Evolutionary conservation across 2,888 invertebrate genomes (phyloP), one percentile per base, ranked within the genome.

Genomic region (Chaetogeoica ovagalla): DNA sequence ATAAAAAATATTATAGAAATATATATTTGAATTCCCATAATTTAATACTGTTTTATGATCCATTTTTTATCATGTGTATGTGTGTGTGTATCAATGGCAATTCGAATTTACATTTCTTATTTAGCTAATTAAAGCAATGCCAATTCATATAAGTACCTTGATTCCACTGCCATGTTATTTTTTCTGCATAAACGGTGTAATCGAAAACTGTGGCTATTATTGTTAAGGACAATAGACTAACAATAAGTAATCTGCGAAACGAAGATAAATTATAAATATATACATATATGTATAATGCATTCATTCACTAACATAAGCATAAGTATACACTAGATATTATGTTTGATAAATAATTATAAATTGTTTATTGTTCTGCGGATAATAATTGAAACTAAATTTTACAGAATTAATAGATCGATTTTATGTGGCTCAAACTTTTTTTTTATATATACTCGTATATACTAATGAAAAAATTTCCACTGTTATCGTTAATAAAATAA

Each of bases 121-220:
- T 57, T 7, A 19, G 30, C 30, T n/a, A 57, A 57, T n/a, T 57
- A 57, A n/a, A 1, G n/a, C 57, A n/a, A n/a, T 1, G 4, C 30
- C 4, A 57, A 59, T 59, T 21, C 6, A 21, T 21, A 21, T 21
- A 59, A 9, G 11, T 81, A 84, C 85, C 85, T 83, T 85, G 85
- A 84, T 85, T 82, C 79, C 76, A 82, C 75, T 82, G 72, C 82
- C 83, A 83, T 21, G 62, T 55, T 8, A 69, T 63, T 43, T 73
- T 76, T 65, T 81, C 70, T 13, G 76, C 83, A 81, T 37, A 84
- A 81, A 82, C 83, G 68, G 83, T 83, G 59, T 83, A 84, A 82
- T 87, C 87, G 74, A 85, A 86, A 52, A 85, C 81, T 6, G 87
- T 87, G n/a, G 86, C 85, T 5, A 84, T 81, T n/a, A 86, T 81